phyloP scores from a whole-genome alignment of 2,113 vertebrate species.

The Anarrhichthys ocellatus region DNA sequence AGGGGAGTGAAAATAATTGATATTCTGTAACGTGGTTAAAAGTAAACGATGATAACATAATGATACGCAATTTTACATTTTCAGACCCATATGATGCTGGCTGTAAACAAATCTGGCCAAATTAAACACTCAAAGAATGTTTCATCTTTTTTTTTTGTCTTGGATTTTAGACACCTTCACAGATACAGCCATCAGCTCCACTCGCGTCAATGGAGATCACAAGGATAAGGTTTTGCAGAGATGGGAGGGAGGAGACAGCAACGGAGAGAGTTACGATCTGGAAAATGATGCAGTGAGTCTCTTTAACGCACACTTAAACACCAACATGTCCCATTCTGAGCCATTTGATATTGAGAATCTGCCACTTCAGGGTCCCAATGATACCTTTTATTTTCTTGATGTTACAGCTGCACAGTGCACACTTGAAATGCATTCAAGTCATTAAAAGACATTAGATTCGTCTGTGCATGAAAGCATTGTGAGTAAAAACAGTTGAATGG shows the following conservation, averaged over 20 bases:
- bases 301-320: background rate
- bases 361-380: background rate
- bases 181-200: conserved; percentile 89
- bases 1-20: background rate
- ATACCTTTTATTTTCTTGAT: background rate
- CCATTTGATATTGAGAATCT: background rate
- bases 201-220: conserved; percentile 91
- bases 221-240: conserved; percentile 92
- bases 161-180: conserved; percentile 88
- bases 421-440: background rate
- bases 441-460: too few relatives aligned
- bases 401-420: background rate
- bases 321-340: background rate
- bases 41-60: background rate
- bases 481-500: background rate
- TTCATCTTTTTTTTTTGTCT: background rate
- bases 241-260: conserved; percentile 93
- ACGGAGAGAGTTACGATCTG: conserved; percentile 91
- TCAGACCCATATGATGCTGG: background rate
- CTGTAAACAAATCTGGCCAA: background rate
- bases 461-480: background rate
- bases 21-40: background rate
- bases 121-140: background rate
- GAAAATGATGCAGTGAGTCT: conserved; percentile 88
- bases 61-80: background rate